Evolutionary conservation across 2,113 vertebrate species (phyloP), one percentile per base, ranked within the genome.

Genomic region (Theropithecus gelada): DNA sequence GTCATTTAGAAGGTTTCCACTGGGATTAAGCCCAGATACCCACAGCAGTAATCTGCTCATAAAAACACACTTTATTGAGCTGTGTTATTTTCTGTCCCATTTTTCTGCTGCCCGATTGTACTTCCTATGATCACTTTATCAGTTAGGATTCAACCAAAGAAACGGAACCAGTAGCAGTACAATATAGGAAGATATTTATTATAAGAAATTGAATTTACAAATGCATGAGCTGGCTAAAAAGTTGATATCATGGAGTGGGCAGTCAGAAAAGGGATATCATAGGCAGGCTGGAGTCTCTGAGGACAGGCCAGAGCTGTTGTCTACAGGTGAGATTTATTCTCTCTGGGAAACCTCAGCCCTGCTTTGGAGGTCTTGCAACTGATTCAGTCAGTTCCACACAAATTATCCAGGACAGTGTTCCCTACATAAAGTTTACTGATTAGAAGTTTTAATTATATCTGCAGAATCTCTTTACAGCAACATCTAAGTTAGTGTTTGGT

Each of bases 221-320:
- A 59, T 57, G 9, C 5, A 52, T 9, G 20, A 22, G 35, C 23
- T 70, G 35, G 27, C 13, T 52, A 66, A 84, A 61, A 17, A 22
- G 16, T 7, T 4, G 30, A 13, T 2, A 30, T 17, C 8, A 50
- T 2, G 57, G 61, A 2, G 8, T 8, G 12, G 8, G 8, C 13
- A 50, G 1, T 20, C 8, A 83, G 43, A 27, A 68, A 52, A 45
- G 10, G 5, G 79, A 9, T 7, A 3, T 40, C 7, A 45, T 3
- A 7, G 35, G 22, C 14, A 16, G 9, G 3, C 27, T 66, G 1
- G 43, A 57, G 32, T 1, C 30, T 25, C 8, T 11, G 14, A 13
- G 8, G 8, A 35, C 13, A 59, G 17, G 6, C 12, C 3, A 22
- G 16, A 72, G 4, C 5, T 43, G 1, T 43, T n/a, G 3, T 87